phyloP scores from a whole-genome alignment of 2,888 invertebrate species.

The Archaeoteleia sp. region DNA sequence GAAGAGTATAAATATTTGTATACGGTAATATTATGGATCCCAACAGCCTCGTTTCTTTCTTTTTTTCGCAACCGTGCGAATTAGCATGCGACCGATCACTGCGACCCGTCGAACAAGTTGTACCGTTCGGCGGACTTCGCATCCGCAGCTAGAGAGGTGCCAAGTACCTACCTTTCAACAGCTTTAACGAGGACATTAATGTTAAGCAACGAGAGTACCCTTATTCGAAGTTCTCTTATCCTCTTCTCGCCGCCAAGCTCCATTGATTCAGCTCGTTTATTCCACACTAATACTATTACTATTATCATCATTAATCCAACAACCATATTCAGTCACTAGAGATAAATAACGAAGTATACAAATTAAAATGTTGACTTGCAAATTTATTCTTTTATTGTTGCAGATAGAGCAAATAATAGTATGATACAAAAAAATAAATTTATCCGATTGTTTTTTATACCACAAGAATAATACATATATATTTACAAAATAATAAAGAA shows the following conservation, averaged over 20 bases:
- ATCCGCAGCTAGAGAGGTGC: constrained; percentile 48
- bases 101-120: constrained; percentile 59
- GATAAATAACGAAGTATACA: constrained; percentile 21
- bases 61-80: constrained; percentile 51
- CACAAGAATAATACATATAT: constrained; percentile 42
- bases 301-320: constrained; percentile 4
- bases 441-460: too few relatives aligned
- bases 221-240: constrained; percentile 36
- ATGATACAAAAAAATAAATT: constrained; percentile 47
- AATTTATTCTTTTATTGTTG: constrained; percentile 44
- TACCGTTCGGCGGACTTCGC: constrained; percentile 52
- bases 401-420: constrained; percentile 42
- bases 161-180: constrained; percentile 55
- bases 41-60: constrained; percentile 34
- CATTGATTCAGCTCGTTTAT: constrained; percentile 10
- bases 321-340: constrained; percentile 10
- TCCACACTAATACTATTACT: background rate
- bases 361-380: constrained; percentile 26
- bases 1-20: constrained; percentile 47
- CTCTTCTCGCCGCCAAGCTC: constrained; percentile 12
- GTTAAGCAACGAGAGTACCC: constrained; percentile 50
- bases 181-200: constrained; percentile 55
- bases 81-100: constrained; percentile 59
- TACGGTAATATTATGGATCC: constrained; percentile 32
- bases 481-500: too few relatives aligned